Base-by-base conservation (phyloP, 1,140 invertebrate genomes). In the Glomeris maerens region DNA sequence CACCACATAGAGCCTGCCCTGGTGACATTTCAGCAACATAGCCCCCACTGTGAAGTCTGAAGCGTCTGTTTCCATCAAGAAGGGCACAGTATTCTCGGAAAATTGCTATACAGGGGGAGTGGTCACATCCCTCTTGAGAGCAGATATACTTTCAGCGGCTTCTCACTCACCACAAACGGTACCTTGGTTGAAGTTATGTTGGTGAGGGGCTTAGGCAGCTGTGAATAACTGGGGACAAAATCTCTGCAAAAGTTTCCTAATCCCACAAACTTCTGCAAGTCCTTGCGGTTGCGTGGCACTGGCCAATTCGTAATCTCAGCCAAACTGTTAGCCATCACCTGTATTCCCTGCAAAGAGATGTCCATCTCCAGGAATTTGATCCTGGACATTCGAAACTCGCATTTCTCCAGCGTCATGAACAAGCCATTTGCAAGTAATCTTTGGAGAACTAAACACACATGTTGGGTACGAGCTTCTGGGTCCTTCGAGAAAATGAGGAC, bases 221-320 rank as follows among this genome's bases (percentile, higher is more conserved):
- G 27, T 0, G 57, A 49, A 45, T 56, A 61, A 36, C 55, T 48
- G 29, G 49, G 21, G 10, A 69, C 64, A 49, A 66, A 66, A 13
- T 58, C 49, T 17, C 67, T 47, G 49, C 64, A 70, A 47, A 67
- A 69, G 7, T 56, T 54, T 1, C 56, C 47, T 27, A 68, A 28
- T 2, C 65, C 66, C 1, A 67, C 36, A 49, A 67, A 64, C 0
- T 52, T 52, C 47, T 56, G 49, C 3, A 59, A 28, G 20, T 54
- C 48, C 20, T 54, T 45, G 25, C 52, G 21, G 45, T 54, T 55
- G 22, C 13, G 57, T 21, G 54, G 54, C 2, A 2, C 17, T 14
- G 44, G 26, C 13, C 38, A 54, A 5, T 55, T 27, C 20, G 13
- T 17, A 2, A 56, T 42, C 3, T 10, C 29, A 49, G 14, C 17